Conservation (phyloP, 1,140 invertebrate species). For the Marisa cornuarietis region DNA sequence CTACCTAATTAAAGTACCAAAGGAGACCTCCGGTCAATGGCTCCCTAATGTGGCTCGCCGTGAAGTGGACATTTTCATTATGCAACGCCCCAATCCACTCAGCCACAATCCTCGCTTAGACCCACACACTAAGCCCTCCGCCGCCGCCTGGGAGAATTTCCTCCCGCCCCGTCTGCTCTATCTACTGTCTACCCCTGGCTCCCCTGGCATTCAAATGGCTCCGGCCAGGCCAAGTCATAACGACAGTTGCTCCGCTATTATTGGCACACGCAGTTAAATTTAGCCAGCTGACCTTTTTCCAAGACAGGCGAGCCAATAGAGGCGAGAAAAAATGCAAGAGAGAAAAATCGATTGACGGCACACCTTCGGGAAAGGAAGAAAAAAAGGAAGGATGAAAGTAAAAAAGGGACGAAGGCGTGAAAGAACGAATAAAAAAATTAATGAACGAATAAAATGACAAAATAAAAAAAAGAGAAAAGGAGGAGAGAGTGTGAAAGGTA, state of each 20-base stretch:
- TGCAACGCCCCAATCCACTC: too few species aligned
- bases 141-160: too few species aligned
- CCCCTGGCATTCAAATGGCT: neutral
- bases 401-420: neutral
- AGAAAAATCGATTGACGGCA: neutral
- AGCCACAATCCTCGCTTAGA: too few species aligned
- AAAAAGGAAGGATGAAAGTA: neutral
- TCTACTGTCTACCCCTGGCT: neutral
- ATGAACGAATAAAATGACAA: neutral
- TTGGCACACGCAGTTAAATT: constrained; percentile 20
- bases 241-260: constrained; percentile 16
- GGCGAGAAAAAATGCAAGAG: neutral
- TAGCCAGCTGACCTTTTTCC: constrained; percentile 24
- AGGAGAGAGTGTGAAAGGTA: neutral
- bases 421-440: neutral
- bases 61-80: too few species aligned
- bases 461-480: neutral
- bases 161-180: too few species aligned
- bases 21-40: too few species aligned
- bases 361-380: neutral
- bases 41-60: too few species aligned
- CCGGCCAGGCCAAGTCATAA: neutral
- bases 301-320: neutral
- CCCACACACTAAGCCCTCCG: too few species aligned
- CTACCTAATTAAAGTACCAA: too few species aligned